Evolutionary conservation across 53 echinoderm and acorn worm species (phyloP), one percentile per base, ranked within the genome.

Genomic region (Zoroaster sp.): DNA sequence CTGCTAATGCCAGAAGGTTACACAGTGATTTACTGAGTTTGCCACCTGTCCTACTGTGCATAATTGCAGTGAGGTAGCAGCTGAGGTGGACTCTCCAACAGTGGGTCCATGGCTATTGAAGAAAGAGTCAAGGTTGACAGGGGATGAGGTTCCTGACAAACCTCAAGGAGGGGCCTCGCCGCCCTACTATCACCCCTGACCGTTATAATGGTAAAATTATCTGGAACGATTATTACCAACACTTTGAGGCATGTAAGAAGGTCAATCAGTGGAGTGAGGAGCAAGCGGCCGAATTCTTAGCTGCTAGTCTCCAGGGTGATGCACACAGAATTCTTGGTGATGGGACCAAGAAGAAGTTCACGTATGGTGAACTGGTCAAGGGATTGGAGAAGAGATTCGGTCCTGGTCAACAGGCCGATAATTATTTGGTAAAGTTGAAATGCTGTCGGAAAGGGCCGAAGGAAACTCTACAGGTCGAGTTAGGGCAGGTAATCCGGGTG

Each of bases 241-340:
- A 69, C 32, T 69, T 32, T 32, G 70, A 81, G 42, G 40, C 82
- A 35, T 66, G 67, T 39, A 66, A 66, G 40, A 65, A 66, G 67
- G 42, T 81, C 14, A 81, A 81, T 66, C 65, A 59, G 67, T 81
- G 82, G 82, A 66, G 66, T 40, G 82, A 81, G 15, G n/a, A n/a
- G n/a, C n/a, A n/a, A n/a, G n/a, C n/a, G n/a, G n/a, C n/a, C n/a
- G n/a, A n/a, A n/a, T n/a, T 35, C 5, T 14, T 35, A 51, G 77
- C 77, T 42, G 77, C 52, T 34, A 74, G 75, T 34, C 77, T 77
- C 10, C 77, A 77, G 33, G 77, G 49, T 49, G 77, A 77, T 52
- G 77, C 52, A 14, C 77, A 49, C 33, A 30, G 77, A 9, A 77
- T 32, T 77, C 35, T 77, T 32, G 77, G 77, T 3, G 77, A 77